These are phyloP conservation scores for Valencia hispanica DNA, from an alignment of 2,797 vertebrate species.

Conservation along the genomic window DNA sequence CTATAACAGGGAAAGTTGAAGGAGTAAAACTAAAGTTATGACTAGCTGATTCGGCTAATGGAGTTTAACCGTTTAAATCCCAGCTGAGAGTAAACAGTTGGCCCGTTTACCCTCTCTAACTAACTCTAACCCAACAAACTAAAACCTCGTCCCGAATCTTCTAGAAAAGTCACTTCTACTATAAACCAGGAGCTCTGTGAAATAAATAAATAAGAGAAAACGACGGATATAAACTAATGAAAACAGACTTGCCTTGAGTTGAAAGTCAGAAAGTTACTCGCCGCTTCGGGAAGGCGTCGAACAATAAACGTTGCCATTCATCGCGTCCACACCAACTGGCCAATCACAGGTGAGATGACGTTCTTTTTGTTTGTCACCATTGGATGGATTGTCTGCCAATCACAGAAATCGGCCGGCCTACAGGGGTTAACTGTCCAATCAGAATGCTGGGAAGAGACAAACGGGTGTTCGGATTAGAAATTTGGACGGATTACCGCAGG, in stretches of 20 bases:
- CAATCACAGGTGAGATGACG: slow-evolving; percentile 58
- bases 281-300: slow-evolving; percentile 40
- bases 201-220: background rate
- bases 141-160: background rate
- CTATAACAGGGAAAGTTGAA: background rate
- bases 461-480: slow-evolving; percentile 16
- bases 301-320: slow-evolving; percentile 65
- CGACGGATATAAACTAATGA: background rate
- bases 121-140: background rate
- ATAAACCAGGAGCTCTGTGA: background rate
- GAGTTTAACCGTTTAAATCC: slow-evolving; percentile 70
- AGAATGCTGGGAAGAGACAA: background rate
- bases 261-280: slow-evolving; percentile 44
- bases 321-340: slow-evolving; percentile 31
- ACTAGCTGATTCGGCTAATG: slow-evolving; percentile 55
- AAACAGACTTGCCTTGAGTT: slow-evolving; percentile 22
- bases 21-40: slow-evolving; percentile 17
- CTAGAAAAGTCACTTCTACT: background rate
- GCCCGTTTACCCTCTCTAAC: background rate
- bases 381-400: slow-evolving; percentile 37
- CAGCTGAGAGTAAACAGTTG: slow-evolving; percentile 24
- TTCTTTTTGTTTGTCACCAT: background rate
- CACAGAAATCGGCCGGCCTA: background rate
- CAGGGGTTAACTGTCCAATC: slow-evolving; percentile 41
- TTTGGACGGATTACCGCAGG: slow-evolving; percentile 36